Percentiles rank a stretch among this genome's conserved stretches.
These are phyloP conservation scores for Anastrepha obliqua DNA, from an alignment of 1,140 invertebrate genomes.

Conservation along the genomic window DNA sequence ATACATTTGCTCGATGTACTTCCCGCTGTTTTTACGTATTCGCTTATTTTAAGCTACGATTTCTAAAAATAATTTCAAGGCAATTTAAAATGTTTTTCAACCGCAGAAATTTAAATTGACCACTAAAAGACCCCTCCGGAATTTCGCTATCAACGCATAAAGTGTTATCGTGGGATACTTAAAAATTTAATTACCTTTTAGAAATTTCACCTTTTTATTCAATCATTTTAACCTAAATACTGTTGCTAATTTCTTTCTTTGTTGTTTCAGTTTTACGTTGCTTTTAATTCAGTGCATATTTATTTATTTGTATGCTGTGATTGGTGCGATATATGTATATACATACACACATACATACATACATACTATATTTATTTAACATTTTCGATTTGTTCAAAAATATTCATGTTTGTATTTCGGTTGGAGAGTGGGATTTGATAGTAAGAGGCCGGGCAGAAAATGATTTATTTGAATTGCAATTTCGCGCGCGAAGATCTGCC, in stretches of 20 bases:
- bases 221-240: neutral
- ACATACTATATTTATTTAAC: too few species aligned
- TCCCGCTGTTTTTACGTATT: neutral
- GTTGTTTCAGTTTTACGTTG: neutral
- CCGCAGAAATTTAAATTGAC: neutral
- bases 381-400: too few species aligned
- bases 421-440: too few species aligned
- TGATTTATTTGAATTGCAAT: too few species aligned
- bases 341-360: too few species aligned
- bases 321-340: too few species aligned
- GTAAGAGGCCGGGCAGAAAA: too few species aligned
- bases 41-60: neutral
- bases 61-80: conserved; percentile 34
- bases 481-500: too few species aligned
- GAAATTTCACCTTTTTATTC: neutral
- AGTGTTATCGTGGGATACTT: neutral
- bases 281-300: neutral
- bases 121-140: neutral
- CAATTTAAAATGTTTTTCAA: neutral
- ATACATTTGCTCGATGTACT: too few species aligned
- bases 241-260: neutral
- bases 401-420: too few species aligned
- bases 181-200: neutral
- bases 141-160: neutral
- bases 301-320: neutral